phyloP scores from a whole-genome alignment of 64 coral and sea anemone genomes.

The Acropora yongei region DNA sequence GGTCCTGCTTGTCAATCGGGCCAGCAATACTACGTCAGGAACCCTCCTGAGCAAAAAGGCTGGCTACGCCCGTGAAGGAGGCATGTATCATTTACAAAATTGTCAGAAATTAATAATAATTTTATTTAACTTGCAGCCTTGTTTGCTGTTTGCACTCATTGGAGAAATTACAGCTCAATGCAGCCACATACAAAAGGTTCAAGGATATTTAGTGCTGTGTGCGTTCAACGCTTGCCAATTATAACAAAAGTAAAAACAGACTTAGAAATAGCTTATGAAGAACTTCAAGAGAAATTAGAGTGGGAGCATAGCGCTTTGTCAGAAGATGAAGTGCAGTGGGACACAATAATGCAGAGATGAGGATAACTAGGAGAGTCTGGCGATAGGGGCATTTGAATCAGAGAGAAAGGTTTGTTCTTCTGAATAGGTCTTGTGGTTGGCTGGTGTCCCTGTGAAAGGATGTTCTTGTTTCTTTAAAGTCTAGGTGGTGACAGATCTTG shows the following conservation, averaged over 20 bases:
- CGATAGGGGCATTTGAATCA: slow-evolving; percentile 84
- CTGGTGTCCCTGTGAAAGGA: too few species aligned
- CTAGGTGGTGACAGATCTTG: too few species aligned
- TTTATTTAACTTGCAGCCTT: not conserved
- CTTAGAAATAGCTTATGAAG: slow-evolving; percentile 75
- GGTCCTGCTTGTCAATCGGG: too few species aligned
- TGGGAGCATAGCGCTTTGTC: slow-evolving; percentile 90
- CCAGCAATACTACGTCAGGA: too few species aligned
- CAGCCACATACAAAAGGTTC: not conserved
- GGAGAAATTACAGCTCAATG: not conserved
- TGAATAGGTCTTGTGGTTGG: too few species aligned
- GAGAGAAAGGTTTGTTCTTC: slow-evolving; percentile 63
- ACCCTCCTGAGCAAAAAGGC: too few species aligned
- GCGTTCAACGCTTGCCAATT: slow-evolving; percentile 77
- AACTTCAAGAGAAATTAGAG: slow-evolving; percentile 89
- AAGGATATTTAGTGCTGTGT: slow-evolving; percentile 79
- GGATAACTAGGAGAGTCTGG: slow-evolving; percentile 85
- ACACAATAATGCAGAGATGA: slow-evolving; percentile 74
- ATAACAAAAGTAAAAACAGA: slow-evolving; percentile 83
- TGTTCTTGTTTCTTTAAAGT: too few species aligned
- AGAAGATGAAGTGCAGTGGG: slow-evolving; percentile 79
- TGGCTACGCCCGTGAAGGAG: too few species aligned
- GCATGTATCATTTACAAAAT: too few species aligned
- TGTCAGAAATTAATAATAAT: not conserved
- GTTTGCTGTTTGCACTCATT: not conserved